phyloP scores from a whole-genome alignment of 2,113 vertebrate genomes.

The Cinclus mexicanus region DNA sequence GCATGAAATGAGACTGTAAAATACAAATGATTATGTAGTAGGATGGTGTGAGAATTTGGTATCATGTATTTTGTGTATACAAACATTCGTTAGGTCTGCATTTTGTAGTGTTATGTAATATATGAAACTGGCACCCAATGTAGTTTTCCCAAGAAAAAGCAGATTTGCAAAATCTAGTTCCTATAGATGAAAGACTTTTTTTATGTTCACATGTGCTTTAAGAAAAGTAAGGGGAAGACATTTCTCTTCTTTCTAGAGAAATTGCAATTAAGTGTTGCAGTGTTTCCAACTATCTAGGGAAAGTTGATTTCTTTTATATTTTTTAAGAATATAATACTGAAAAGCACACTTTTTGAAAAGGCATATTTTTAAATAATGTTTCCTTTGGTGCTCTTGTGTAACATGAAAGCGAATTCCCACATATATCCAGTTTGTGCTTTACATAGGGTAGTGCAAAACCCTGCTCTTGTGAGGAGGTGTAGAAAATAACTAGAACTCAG shows the following conservation, averaged over 20 bases:
- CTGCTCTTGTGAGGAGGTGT: neutral
- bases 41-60: neutral
- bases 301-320: neutral
- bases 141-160: neutral
- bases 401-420: neutral
- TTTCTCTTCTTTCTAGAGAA: neutral
- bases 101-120: neutral
- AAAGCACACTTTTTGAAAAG: neutral
- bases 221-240: neutral
- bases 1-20: neutral
- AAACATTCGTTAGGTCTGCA: neutral
- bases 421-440: neutral
- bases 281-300: neutral
- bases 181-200: neutral
- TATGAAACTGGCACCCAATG: neutral
- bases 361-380: neutral
- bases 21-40: neutral
- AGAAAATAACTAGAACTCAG: neutral
- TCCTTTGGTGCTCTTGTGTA: neutral
- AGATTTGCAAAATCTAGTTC: neutral
- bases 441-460: neutral
- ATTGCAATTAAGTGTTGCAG: neutral
- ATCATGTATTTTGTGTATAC: neutral
- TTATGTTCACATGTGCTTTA: neutral
- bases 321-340: neutral